phyloP scores from a whole-genome alignment of 2,888 invertebrate species.

The Xylophagus ater region DNA sequence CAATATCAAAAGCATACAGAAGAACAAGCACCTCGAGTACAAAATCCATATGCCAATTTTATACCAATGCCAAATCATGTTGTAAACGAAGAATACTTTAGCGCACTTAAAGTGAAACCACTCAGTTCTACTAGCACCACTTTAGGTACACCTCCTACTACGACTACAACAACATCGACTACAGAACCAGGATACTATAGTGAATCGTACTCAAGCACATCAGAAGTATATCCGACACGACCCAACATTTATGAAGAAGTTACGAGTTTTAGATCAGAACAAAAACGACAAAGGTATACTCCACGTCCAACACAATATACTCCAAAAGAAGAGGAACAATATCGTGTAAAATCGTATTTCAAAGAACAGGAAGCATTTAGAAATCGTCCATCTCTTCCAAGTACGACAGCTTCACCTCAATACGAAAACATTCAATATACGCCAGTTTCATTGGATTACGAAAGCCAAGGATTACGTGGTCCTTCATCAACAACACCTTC shows the following conservation, averaged over 20 bases:
- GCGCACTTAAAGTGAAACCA: slow-evolving; percentile 9
- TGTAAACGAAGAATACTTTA: slow-evolving; percentile 33
- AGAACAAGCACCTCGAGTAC: neutral
- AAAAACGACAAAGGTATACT: slow-evolving; percentile 11
- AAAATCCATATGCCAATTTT: slow-evolving; percentile 30
- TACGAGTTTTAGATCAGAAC: slow-evolving; percentile 22
- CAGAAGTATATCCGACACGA: slow-evolving; percentile 29
- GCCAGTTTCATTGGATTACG: slow-evolving; percentile 28
- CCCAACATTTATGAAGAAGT: slow-evolving; percentile 28
- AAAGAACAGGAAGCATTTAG: slow-evolving; percentile 36
- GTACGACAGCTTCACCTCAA: slow-evolving; percentile 23
- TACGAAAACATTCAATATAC: slow-evolving; percentile 33
- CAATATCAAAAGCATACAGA: slow-evolving; percentile 25
- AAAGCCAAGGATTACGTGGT: slow-evolving; percentile 18
- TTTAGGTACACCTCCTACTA: slow-evolving; percentile 33
- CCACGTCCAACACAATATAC: slow-evolving; percentile 18
- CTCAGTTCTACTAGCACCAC: slow-evolving; percentile 19
- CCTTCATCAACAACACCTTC: slow-evolving; percentile 21
- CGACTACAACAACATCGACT: slow-evolving; percentile 39
- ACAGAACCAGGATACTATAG: slow-evolving; percentile 40
- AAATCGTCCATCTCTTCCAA: slow-evolving; percentile 26
- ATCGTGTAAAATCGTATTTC: slow-evolving; percentile 37
- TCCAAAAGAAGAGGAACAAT: slow-evolving; percentile 27
- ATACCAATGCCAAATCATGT: slow-evolving; percentile 30
- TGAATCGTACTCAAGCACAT: slow-evolving; percentile 28